These are phyloP conservation scores for Philereme transversata DNA, from an alignment of 2,888 invertebrate genomes.

Conservation along the genomic window DNA sequence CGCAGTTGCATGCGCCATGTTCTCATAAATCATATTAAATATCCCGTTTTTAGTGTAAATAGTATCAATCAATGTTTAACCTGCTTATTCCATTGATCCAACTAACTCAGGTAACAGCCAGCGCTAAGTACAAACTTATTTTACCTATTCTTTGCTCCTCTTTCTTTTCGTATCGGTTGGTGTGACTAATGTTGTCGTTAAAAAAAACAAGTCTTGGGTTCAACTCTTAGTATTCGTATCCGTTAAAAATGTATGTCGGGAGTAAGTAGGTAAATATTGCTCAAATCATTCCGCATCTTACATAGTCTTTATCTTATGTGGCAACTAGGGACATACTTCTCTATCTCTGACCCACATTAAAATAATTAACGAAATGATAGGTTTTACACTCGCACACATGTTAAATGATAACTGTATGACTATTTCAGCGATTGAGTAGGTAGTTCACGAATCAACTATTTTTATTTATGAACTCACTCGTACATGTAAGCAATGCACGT, in stretches of 20 bases:
- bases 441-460: slow-evolving; percentile 71
- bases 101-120: too few species aligned
- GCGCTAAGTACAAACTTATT: too few species aligned
- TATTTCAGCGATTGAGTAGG: slow-evolving; percentile 53
- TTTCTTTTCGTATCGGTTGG: too few species aligned
- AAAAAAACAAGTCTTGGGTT: too few species aligned
- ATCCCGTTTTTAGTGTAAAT: too few species aligned
- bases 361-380: slow-evolving; percentile 39
- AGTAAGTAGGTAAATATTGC: slow-evolving; percentile 10
- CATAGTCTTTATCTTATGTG: slow-evolving; percentile 34
- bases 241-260: background rate
- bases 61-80: too few species aligned
- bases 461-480: slow-evolving; percentile 61
- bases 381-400: slow-evolving; percentile 32
- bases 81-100: too few species aligned
- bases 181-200: too few species aligned
- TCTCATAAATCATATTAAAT: too few species aligned
- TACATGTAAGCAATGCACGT: slow-evolving; percentile 67
- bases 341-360: slow-evolving; percentile 38
- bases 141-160: too few species aligned
- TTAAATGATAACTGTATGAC: slow-evolving; percentile 24
- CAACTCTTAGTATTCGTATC: background rate
- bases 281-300: slow-evolving; percentile 22
- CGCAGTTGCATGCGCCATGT: too few species aligned
- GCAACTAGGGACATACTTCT: slow-evolving; percentile 24